Evolutionary conservation across 2,888 invertebrate species (phyloP), one percentile per base, ranked within the genome.

Genomic region (Macaria notata): DNA sequence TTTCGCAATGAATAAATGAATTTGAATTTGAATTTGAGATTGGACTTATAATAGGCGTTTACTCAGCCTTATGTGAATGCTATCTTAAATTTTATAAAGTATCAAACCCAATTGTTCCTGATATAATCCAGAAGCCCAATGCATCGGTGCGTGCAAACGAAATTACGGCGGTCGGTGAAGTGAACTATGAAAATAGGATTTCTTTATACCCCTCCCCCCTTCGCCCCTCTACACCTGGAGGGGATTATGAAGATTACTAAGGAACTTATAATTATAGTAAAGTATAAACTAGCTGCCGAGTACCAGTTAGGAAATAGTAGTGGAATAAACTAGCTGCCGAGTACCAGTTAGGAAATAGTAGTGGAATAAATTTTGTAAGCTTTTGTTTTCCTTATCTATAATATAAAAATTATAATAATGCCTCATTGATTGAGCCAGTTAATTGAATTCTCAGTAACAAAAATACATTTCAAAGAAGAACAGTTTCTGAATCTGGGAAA

Each of bases 141-240:
- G 80, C 88, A 75, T 42, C 78, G 86, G 83, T 78, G 88, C 90
- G 87, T 81, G 70, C 61, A 88, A 88, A 91, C 87, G 66, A 86
- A 86, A 88, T 91, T 86, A 91, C 79, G 81, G 74, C 82, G 84
- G 81, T 78, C 76, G 76, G 87, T 83, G 81, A 84, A 91, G 83
- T 89, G 89, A 91, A 90, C 89, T 90, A 90, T 90, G 89, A 91
- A 89, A 90, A 89, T 88, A 88, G 88, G 88, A 89, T 91, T 90
- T 88, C 87, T 88, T 87, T 84, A 63, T 70, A 38, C 69, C 72
- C 72, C 69, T 65, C 70, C 71, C 64, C 68, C 66, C 66, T 59
- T 52, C 64, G 46, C 54, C 61, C 68, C 56, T 63, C 68, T 63
- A 65, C 71, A 66, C 81, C 81, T 82, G 81, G 79, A 77, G 73